phyloP scores from a whole-genome alignment of 2,113 vertebrate genomes.

The Macaca nemestrina region DNA sequence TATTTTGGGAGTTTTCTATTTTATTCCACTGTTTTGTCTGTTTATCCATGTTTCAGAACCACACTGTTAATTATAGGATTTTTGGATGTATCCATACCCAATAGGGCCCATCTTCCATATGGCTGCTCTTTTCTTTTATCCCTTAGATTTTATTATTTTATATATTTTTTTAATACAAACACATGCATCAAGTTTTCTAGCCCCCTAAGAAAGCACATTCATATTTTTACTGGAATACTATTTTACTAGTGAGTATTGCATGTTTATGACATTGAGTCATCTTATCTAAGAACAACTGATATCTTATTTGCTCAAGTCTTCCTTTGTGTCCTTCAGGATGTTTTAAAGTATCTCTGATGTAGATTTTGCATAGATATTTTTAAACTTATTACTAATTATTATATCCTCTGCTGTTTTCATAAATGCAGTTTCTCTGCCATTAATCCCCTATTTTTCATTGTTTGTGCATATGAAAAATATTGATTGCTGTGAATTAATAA shows the following conservation, averaged over 20 bases:
- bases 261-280: neutral
- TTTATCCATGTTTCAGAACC: neutral
- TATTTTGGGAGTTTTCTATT: too few species aligned
- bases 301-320: neutral
- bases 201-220: neutral
- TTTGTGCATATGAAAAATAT: neutral
- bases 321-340: too few species aligned
- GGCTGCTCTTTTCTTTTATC: neutral
- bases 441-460: too few species aligned
- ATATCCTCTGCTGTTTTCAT: neutral
- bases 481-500: too few species aligned
- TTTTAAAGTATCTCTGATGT: neutral
- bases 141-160: neutral
- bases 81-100: neutral
- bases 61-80: too few species aligned
- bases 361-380: neutral
- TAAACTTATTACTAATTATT: neutral
- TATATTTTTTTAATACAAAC: neutral
- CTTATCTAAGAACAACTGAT: neutral
- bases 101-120: too few species aligned
- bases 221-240: neutral
- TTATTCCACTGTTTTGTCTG: too few species aligned
- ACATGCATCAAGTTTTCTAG: neutral
- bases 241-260: neutral
- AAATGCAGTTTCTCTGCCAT: neutral